Percentiles rank a stretch among this genome's conserved stretches.
phyloP scores from a whole-genome alignment of 2,888 invertebrate genomes.

The Boloria euphrosyne region DNA sequence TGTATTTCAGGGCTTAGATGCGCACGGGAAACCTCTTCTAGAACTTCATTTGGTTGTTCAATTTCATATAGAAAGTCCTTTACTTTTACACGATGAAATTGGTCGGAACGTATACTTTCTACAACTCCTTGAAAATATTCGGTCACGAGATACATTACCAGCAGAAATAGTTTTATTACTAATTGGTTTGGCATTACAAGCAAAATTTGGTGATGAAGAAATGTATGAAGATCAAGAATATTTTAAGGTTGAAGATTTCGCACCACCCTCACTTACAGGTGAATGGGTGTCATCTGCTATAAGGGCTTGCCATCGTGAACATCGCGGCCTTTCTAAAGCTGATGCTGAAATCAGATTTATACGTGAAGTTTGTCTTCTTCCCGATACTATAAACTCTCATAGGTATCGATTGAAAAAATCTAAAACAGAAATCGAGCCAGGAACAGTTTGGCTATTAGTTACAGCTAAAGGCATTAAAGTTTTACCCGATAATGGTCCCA shows the following conservation, averaged over 20 bases:
- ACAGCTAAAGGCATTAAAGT: conserved; percentile 96
- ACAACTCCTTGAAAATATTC: conserved; percentile 94
- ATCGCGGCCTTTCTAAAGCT: conserved; percentile 87
- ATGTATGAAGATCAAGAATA: conserved; percentile 68
- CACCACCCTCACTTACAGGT: conserved; percentile 86
- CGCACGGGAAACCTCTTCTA: conserved; percentile 93
- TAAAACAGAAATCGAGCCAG: conserved; percentile 88
- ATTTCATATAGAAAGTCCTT: conserved; percentile 96
- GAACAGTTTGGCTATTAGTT: conserved; percentile 94
- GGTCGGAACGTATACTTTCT: conserved; percentile 97
- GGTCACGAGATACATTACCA: conserved; percentile 84
- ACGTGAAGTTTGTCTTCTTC: conserved; percentile 91
- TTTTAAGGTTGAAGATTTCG: conserved; percentile 93
- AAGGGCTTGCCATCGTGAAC: conserved; percentile 91
- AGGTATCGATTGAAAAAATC: conserved; percentile 90
- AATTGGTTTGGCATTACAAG: conserved; percentile 95
- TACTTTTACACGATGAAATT: conserved; percentile 94
- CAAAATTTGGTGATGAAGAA: conserved; percentile 92
- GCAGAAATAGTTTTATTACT: conserved; percentile 88
- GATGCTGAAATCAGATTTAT: conserved; percentile 95
- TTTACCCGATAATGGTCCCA: conserved; percentile 85
- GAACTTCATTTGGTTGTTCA: conserved; percentile 95
- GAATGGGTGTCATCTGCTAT: conserved; percentile 83
- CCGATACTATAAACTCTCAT: conserved; percentile 95
- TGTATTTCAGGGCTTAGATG: conserved; percentile 89